These are phyloP conservation scores for Vireo griseus DNA, from an alignment of 2,797 vertebrate species.

Conservation along the genomic window DNA sequence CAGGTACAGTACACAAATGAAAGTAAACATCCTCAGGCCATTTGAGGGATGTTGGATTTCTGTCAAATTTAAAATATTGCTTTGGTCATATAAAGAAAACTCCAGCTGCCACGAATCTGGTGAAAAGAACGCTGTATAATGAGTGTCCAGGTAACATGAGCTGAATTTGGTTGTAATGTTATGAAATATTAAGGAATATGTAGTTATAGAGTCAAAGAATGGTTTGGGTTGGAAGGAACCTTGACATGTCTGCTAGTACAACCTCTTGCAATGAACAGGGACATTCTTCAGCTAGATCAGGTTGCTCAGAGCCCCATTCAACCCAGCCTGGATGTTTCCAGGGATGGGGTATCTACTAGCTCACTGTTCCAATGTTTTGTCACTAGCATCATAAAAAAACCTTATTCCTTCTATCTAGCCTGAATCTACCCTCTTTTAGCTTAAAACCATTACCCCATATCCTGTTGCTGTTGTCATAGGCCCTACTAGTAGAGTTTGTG, in stretches of 20 bases:
- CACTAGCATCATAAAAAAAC: background rate
- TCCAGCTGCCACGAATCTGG: background rate
- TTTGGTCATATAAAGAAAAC: background rate
- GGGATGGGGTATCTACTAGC: background rate
- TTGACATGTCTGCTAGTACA: background rate
- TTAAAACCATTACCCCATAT: background rate
- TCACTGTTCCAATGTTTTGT: background rate
- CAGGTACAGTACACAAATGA: background rate
- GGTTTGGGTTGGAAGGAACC: background rate
- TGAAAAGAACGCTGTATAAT: background rate
- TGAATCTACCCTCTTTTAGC: background rate
- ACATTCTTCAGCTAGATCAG: background rate
- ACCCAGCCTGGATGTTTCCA: background rate
- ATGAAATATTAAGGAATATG: background rate
- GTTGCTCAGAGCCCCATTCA: background rate
- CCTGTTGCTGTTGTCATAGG: background rate
- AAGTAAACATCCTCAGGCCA: background rate
- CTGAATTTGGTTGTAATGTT: background rate
- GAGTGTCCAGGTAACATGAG: background rate
- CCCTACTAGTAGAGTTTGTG: background rate
- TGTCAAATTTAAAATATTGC: background rate
- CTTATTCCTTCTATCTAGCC: background rate
- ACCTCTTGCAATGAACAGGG: background rate
- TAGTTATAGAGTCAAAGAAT: background rate
- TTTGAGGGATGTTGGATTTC: background rate